Conservation (phyloP, 2,797 vertebrate genomes). For the Coendou prehensilis region DNA sequence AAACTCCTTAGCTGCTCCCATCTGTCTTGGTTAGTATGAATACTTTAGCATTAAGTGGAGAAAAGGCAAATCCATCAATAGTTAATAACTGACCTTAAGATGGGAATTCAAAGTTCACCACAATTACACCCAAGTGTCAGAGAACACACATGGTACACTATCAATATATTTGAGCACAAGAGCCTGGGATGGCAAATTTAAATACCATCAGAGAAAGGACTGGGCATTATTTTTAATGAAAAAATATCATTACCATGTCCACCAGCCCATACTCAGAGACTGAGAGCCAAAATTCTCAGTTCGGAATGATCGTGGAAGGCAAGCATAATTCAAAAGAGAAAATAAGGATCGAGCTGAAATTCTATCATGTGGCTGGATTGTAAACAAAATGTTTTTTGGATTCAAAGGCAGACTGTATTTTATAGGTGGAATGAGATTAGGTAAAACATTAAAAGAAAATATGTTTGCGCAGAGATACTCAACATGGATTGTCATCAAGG, state of each 20-base stretch:
- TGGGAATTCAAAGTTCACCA: conserved; percentile 91
- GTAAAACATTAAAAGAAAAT: conserved; percentile 87
- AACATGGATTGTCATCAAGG: conserved; percentile 42
- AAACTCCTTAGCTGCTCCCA: conserved; percentile 86
- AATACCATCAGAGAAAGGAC: conserved; percentile 82
- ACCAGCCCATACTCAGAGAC: conserved; percentile 81
- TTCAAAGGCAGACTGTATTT: conserved; percentile 83
- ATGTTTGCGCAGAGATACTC: conserved; percentile 19
- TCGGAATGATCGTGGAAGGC: conserved; percentile 81
- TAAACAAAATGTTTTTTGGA: conserved; percentile 87
- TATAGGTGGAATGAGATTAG: conserved; percentile 88
- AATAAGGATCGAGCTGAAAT: conserved; percentile 86
- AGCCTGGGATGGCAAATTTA: conserved; percentile 86
- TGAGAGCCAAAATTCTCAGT: conserved; percentile 83
- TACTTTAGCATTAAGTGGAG: conserved; percentile 91
- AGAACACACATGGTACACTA: conserved; percentile 88
- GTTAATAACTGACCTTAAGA: conserved; percentile 93
- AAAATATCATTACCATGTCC: conserved; percentile 83
- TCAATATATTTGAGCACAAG: conserved; percentile 89
- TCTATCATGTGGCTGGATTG: conserved; percentile 81
- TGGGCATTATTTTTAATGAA: conserved; percentile 86
- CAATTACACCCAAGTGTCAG: conserved; percentile 91
- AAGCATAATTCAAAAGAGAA: conserved; percentile 77
- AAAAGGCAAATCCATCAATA: conserved; percentile 92
- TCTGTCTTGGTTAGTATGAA: conserved; percentile 91